Conservation (phyloP, 2,113 vertebrate genomes). For the Pluvianellus socialis region DNA sequence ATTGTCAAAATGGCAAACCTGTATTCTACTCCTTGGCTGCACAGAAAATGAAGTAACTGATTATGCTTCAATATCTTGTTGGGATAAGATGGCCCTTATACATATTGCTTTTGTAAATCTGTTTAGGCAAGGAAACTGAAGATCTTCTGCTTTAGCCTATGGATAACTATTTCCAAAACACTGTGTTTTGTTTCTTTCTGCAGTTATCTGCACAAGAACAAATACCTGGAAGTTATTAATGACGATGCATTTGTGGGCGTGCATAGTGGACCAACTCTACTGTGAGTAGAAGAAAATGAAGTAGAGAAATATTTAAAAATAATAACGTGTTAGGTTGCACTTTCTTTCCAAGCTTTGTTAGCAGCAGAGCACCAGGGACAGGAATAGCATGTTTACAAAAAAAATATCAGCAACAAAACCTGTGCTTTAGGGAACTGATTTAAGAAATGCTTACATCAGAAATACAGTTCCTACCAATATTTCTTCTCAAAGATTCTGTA, state of each 20-base stretch:
- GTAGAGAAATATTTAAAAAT: background rate
- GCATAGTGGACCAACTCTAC: slow-evolving; percentile 85
- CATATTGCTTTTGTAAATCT: background rate
- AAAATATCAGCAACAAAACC: background rate
- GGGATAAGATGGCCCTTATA: background rate
- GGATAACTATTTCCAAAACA: background rate
- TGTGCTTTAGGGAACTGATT: background rate
- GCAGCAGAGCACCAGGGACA: background rate
- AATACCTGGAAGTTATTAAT: slow-evolving; percentile 82
- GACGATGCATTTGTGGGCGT: slow-evolving; percentile 87
- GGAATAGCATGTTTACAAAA: background rate
- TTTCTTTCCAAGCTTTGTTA: background rate
- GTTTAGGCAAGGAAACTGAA: background rate
- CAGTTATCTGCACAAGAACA: slow-evolving; percentile 95
- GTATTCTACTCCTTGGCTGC: background rate
- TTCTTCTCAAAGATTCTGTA: background rate
- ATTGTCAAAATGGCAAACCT: background rate
- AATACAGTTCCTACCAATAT: background rate
- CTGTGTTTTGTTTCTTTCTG: background rate
- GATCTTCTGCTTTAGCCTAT: background rate
- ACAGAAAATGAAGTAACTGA: too few relatives aligned
- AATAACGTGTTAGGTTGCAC: background rate
- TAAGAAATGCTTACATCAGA: background rate
- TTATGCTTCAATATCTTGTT: background rate
- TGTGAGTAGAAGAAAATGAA: slow-evolving; percentile 83